Evolutionary conservation across 2,113 vertebrate genomes (phyloP), one percentile per base, ranked within the genome.

Genomic region (Pedetes capensis): DNA sequence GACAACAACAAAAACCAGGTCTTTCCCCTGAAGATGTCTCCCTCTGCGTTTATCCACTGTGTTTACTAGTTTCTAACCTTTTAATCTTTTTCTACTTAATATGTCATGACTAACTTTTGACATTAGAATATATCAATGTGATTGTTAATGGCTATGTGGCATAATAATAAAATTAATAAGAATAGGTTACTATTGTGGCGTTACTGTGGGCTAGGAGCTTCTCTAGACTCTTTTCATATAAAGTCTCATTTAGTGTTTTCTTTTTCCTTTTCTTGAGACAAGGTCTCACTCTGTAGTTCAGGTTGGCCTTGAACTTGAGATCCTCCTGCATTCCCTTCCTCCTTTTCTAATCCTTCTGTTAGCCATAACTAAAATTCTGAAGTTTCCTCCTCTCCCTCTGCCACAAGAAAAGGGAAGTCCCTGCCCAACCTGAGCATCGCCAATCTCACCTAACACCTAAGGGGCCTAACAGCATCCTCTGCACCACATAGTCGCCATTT

Each of bases 161-260:
- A n/a, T 49, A 49, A 57, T 49, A 42, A 86, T 39, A 47, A 25
- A 53, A 44, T 83, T 74, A 72, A n/a, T 8, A 66, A 7, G 0
- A n/a, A 32, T 39, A 53, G 29, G 34, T 22, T 27, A 16, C 37
- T 7, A 9, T 1, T 27, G 39, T 44, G 42, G 23, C 8, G 32
- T 22, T 47, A 1, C 27, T 13, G 1, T 7, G 5, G 29, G 32
- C n/a, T 2, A 39, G 69, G 44, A 39, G 1, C 25, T 22, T 8
- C 9, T 17, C 9, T 37, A 5, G 11, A 8, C 8, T 13, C 34
- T 57, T 64, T 57, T 42, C 22, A 5, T 10, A 5, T 49, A 42
- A 6, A 18, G 32, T 63, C 20, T 87, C 23, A 57, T 39, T 37
- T 63, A 53, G 69, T 86, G n/a, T 42, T 47, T 57, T 8, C 6